Evolutionary conservation across 1,140 invertebrate species (phyloP).

Genomic region (Triops cancriformis): DNA sequence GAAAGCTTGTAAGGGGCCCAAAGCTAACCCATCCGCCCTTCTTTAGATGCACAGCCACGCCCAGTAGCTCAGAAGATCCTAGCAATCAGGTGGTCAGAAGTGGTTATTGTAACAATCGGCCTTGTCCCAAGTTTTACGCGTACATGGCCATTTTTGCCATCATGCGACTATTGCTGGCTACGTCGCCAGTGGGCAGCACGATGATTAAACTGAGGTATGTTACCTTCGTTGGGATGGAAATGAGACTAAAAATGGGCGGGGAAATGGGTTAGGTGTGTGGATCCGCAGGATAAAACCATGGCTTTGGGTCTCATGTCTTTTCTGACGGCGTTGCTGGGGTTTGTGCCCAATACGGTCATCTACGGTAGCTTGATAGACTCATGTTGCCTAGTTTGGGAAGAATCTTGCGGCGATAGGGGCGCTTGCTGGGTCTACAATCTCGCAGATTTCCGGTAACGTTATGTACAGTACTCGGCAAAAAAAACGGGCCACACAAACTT

Average conservation of each 20-base stretch:
- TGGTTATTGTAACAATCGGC: slow-evolving; percentile 17
- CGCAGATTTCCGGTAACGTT: slow-evolving; percentile 33
- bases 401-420: slow-evolving; percentile 35
- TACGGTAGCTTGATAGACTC: slow-evolving; percentile 31
- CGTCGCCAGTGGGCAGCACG: slow-evolving; percentile 20
- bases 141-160: slow-evolving; percentile 25
- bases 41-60: not conserved
- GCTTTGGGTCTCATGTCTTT: slow-evolving; percentile 30
- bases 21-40: not conserved
- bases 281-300: slow-evolving; percentile 30
- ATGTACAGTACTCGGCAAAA: no score
- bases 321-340: slow-evolving; percentile 28
- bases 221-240: not conserved
- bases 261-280: slow-evolving; percentile 29
- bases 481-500: no score
- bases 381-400: slow-evolving; percentile 39
- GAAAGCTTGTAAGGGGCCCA: not conserved
- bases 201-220: slow-evolving; percentile 30
- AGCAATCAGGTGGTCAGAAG: not conserved
- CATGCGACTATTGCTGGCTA: slow-evolving; percentile 26
- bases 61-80: not conserved
- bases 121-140: slow-evolving; percentile 20
- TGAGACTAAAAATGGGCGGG: not conserved
- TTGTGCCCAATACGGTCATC: slow-evolving; percentile 31
- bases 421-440: slow-evolving; percentile 39